phyloP scores from a whole-genome alignment of 2,888 invertebrate genomes.

The Isoperla grammatica region DNA sequence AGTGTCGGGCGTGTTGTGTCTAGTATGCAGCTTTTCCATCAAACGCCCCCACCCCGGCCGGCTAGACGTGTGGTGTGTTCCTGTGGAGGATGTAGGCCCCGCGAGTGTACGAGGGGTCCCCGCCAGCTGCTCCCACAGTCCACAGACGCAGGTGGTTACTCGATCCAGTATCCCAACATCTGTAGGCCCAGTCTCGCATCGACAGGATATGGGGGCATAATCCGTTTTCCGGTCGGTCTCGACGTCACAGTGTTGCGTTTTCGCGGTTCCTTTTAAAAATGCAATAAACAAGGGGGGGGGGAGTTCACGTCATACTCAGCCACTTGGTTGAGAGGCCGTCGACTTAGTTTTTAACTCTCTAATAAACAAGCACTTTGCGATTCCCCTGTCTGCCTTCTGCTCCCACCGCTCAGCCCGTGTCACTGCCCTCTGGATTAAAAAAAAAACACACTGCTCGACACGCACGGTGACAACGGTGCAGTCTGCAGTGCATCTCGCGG shows the following conservation, averaged over 20 bases:
- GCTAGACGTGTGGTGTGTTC: no score
- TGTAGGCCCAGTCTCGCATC: neutral
- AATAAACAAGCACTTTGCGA: no score
- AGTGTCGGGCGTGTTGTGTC: no score
- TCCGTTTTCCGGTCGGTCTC: conserved; percentile 6
- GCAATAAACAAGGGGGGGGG: no score
- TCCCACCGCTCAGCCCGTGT: neutral
- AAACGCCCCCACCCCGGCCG: no score
- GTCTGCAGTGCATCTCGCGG: no score
- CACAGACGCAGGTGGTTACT: conserved; percentile 27
- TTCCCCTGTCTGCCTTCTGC: neutral
- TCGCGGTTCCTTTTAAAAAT: no score
- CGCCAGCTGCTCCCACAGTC: conserved; percentile 34
- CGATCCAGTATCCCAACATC: neutral
- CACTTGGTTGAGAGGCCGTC: no score
- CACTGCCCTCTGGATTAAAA: conserved; percentile 11
- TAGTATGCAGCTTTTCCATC: no score
- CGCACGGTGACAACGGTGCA: conserved; percentile 3
- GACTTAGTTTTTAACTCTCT: no score
- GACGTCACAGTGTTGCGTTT: no score
- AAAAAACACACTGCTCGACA: neutral
- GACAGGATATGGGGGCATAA: conserved; percentile 16
- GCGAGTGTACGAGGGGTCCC: neutral
- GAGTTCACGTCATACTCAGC: no score
- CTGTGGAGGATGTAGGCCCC: conserved; percentile 22